phyloP scores from a whole-genome alignment of 2,888 invertebrate species.

The Thereva unica region DNA sequence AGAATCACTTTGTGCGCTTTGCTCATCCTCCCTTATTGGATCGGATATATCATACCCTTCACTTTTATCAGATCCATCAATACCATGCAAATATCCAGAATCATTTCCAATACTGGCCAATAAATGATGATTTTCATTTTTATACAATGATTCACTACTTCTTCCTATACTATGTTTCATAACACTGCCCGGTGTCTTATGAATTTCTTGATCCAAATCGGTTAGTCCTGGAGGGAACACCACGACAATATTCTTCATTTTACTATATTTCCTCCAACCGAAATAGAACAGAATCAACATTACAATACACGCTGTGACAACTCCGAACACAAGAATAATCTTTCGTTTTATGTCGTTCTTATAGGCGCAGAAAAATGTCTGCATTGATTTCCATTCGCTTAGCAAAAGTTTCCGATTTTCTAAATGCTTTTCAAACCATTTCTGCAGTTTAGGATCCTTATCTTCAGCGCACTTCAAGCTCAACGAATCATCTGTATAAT shows the following conservation, averaged over 20 bases:
- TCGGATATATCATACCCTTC: constrained; percentile 37
- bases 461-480: constrained; percentile 35
- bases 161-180: constrained; percentile 37
- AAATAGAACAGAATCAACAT: constrained; percentile 44
- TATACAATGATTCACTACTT: constrained; percentile 44
- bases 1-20: constrained; percentile 43
- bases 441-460: constrained; percentile 12
- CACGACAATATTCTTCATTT: constrained; percentile 53
- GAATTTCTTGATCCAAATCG: constrained; percentile 48
- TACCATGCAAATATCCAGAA: constrained; percentile 44
- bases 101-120: constrained; percentile 45
- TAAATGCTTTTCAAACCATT: constrained; percentile 16
- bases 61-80: constrained; percentile 39
- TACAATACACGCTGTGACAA: constrained; percentile 38
- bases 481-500: constrained; percentile 5
- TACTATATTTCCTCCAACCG: constrained; percentile 49
- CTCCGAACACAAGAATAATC: constrained; percentile 44
- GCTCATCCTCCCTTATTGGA: constrained; percentile 38
- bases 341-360: constrained; percentile 38
- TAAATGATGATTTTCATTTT: constrained; percentile 46
- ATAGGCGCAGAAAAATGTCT: constrained; percentile 26
- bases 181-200: constrained; percentile 45
- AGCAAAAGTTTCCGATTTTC: constrained; percentile 18
- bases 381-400: constrained; percentile 37
- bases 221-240: constrained; percentile 51